These are phyloP conservation scores for Pygocentrus nattereri DNA, from an alignment of 2,797 vertebrate species.

Conservation along the genomic window DNA sequence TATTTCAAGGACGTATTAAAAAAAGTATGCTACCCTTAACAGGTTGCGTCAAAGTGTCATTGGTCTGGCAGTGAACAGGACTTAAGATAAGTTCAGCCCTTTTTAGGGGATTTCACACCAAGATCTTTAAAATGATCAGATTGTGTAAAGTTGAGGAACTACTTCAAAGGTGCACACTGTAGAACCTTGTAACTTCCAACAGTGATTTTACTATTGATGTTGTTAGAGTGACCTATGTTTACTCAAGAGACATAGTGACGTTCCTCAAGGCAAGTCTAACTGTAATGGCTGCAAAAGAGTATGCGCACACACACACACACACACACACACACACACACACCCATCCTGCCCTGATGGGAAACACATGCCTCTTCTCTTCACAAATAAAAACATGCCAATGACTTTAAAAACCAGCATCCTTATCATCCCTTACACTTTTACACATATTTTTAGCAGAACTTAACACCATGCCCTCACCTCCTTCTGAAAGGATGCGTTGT, in stretches of 20 bases:
- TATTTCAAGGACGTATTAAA: slow-evolving; percentile 82
- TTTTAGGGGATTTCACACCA: neutral
- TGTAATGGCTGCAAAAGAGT: neutral
- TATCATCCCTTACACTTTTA: slow-evolving; percentile 70
- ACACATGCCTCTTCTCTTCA: slow-evolving; percentile 56
- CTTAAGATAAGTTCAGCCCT: neutral
- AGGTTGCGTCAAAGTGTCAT: slow-evolving; percentile 59
- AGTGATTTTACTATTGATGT: slow-evolving; percentile 28
- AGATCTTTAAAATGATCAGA: neutral
- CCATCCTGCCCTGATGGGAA: no score
- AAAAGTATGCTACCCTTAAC: slow-evolving; percentile 72
- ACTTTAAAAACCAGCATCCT: slow-evolving; percentile 71
- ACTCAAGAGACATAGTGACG: neutral
- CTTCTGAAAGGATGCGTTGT: neutral
- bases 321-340: slow-evolving; percentile 12
- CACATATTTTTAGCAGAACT: slow-evolving; percentile 72
- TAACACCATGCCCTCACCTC: neutral
- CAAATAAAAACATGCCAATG: slow-evolving; percentile 73
- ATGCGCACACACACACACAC: slow-evolving; percentile 20
- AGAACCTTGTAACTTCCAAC: slow-evolving; percentile 6
- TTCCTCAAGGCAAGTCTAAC: neutral
- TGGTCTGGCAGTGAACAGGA: neutral
- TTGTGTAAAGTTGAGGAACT: neutral
- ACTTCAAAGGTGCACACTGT: neutral
- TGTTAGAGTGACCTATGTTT: neutral